Evolutionary conservation across 2,888 invertebrate species (phyloP), one percentile per base, ranked within the genome.

Genomic region (Epiblema foenella): DNA sequence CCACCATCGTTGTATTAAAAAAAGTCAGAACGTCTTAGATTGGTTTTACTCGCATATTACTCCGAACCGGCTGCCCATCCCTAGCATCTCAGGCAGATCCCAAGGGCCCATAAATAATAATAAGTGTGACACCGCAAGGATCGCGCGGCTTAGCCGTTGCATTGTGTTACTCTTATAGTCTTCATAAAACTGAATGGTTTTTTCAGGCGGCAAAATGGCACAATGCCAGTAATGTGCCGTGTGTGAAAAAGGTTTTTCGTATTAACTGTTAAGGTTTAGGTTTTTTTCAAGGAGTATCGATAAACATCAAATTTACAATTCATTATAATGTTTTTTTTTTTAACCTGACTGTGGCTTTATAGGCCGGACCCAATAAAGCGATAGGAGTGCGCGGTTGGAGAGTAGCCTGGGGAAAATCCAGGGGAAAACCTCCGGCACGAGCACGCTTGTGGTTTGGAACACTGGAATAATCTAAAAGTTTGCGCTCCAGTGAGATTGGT

Each of bases 41-140:
- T 33, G 2, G 7, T 8, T 8, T 8, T 33, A 39, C 39, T 39
- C 12, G 3, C 46, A 46, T 5, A 46, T 46, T 46, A 46, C n/a
- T 24, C n/a, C 60, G 10, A 24, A 20, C 17, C 9, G 15, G 5
- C n/a, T 49, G 18, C 60, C 68, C 54, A 15, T 39, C 64, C 52
- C 54, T 64, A 52, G 49, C 68, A 65, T 64, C 56, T 18, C 57
- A 46, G 60, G 24, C 49, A 58, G 57, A 60, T 46, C 69, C 69
- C 69, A 39, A 67, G 73, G 15, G 64, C 52, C 66, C 62, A 63
- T 74, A 74, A 74, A 72, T 72, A 74, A 74, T 69, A 74, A 74
- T 74, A 74, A 74, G 67, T 54, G 66, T 74, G 72, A 71, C 74
- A 74, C 62, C 67, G 54, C 69, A 66, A 74, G 68, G 66, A 69